phyloP scores from a whole-genome alignment of 2,797 vertebrate species.

The Mustela erminea region DNA sequence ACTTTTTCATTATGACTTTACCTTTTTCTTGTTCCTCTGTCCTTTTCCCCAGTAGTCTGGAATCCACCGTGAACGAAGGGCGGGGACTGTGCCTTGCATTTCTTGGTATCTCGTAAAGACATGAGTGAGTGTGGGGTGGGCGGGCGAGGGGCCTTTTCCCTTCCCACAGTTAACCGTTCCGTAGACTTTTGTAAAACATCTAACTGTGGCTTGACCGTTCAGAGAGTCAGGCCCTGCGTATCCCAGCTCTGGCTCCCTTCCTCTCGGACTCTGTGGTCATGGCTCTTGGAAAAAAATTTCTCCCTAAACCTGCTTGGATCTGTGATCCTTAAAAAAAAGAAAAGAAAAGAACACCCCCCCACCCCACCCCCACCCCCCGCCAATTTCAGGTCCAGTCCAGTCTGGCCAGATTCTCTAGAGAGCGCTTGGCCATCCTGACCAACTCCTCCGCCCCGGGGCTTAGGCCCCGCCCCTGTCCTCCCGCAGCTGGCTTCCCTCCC shows the following conservation, averaged over 20 bases:
- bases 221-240: neutral
- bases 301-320: neutral
- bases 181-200: neutral
- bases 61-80: neutral
- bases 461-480: neutral
- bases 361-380: rapidly evolving
- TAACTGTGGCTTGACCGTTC: neutral
- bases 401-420: neutral
- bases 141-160: neutral
- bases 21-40: neutral
- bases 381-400: neutral
- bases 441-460: rapidly evolving
- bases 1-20: neutral
- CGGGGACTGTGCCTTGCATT: neutral
- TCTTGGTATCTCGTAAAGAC: neutral
- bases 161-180: neutral
- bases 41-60: neutral
- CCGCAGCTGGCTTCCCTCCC: neutral
- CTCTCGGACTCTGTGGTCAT: neutral
- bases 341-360: too few relatives aligned
- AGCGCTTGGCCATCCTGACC: neutral
- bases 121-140: neutral
- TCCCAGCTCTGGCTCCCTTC: neutral
- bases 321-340: neutral
- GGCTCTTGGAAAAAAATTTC: neutral